A percentile compares a stretch with the other conserved stretches of the same genome.
These are phyloP conservation scores for Antheraea yamamai DNA, from an alignment of 2,888 invertebrate genomes.

Conservation along the genomic window DNA sequence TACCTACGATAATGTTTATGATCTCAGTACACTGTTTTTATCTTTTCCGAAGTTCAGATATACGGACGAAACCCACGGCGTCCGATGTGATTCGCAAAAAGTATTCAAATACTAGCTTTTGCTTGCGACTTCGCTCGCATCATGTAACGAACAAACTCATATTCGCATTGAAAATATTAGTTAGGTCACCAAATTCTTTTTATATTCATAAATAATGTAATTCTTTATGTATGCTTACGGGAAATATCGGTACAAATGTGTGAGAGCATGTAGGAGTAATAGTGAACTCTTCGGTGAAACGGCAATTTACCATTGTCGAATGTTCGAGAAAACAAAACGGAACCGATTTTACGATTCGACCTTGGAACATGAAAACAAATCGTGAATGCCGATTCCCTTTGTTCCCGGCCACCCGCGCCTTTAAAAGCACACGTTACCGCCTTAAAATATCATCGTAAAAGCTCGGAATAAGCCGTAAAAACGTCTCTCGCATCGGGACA, in stretches of 20 bases:
- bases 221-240: not conserved
- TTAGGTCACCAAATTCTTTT: not conserved
- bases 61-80: too few relatives aligned
- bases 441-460: slow-evolving; percentile 53
- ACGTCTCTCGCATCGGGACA: slow-evolving; percentile 28
- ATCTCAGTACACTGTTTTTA: too few relatives aligned
- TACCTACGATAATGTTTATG: too few relatives aligned
- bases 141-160: too few relatives aligned
- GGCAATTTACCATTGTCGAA: not conserved
- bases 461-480: slow-evolving; percentile 54
- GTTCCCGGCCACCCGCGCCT: slow-evolving; percentile 36
- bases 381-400: slow-evolving; percentile 21
- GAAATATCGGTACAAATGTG: not conserved
- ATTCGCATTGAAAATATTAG: too few relatives aligned
- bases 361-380: slow-evolving; percentile 31
- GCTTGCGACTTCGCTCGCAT: too few relatives aligned
- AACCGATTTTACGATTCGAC: slow-evolving; percentile 22
- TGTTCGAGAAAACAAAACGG: not conserved
- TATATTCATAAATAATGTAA: not conserved
- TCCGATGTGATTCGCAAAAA: too few relatives aligned
- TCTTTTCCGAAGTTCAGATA: too few relatives aligned
- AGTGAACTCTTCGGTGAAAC: not conserved
- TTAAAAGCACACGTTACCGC: slow-evolving; percentile 22
- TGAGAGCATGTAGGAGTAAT: not conserved
- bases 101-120: too few relatives aligned